Conservation (phyloP, 2,797 vertebrate species). For the Argyrosomus regius region DNA sequence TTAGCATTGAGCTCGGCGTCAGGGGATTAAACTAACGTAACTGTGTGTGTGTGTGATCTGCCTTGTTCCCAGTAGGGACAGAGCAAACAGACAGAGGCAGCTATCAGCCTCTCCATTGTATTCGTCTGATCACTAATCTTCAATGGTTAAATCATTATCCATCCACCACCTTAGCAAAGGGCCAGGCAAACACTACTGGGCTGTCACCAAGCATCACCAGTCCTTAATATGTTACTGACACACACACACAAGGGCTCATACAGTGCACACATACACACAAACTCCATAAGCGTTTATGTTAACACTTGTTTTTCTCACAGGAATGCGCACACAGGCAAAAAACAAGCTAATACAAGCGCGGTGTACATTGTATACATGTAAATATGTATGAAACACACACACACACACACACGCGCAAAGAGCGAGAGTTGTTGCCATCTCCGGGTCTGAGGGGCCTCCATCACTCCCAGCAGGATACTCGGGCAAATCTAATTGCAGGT, state of each 20-base stretch:
- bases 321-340: constrained; percentile 9
- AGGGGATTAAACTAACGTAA: constrained; percentile 57
- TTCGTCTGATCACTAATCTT: constrained; percentile 81
- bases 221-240: constrained; percentile 62
- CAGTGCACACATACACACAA: not conserved
- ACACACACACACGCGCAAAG: constrained; percentile 32
- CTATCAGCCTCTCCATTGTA: constrained; percentile 83
- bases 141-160: constrained; percentile 86
- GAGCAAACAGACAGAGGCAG: constrained; percentile 79
- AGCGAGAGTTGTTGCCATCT: constrained; percentile 66
- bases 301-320: not conserved
- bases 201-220: constrained; percentile 60
- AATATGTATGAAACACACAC: not conserved
- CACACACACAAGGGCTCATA: constrained; percentile 9
- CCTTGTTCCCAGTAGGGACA: constrained; percentile 73
- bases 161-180: constrained; percentile 73
- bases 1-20: constrained; percentile 62
- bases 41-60: constrained; percentile 64
- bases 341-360: not conserved
- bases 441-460: constrained; percentile 72
- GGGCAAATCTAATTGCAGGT: constrained; percentile 85
- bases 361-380: not conserved
- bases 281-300: not conserved
- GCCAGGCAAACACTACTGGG: constrained; percentile 79
- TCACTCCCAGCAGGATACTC: constrained; percentile 81